A percentile compares a stretch with the other conserved stretches of the same genome.
These are phyloP conservation scores for Eubasilissa splendida DNA, from an alignment of 2,888 invertebrate genomes.

Conservation along the genomic window DNA sequence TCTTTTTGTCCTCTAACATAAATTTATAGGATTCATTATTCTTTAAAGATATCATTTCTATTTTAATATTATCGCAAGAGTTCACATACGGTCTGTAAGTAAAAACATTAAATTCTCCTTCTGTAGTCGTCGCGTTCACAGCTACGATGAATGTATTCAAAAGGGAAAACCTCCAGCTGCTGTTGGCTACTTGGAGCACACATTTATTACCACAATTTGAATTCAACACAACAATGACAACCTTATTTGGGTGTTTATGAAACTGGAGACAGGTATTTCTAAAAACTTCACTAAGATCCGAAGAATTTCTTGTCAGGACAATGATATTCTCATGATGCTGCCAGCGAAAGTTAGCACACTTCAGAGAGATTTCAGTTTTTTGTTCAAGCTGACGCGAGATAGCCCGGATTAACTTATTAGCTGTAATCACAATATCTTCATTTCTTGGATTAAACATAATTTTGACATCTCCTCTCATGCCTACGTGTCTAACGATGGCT, in stretches of 20 bases:
- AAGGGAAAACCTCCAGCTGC: slow-evolving; percentile 10
- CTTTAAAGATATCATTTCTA: not conserved
- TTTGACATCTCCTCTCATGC: not conserved
- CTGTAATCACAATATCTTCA: not conserved
- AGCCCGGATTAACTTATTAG: not conserved
- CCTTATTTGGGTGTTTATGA: not conserved
- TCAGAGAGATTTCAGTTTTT: not conserved
- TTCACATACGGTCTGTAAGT: not conserved
- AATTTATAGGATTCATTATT: not conserved
- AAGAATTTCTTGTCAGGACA: not conserved
- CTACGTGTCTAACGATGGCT: not conserved
- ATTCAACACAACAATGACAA: not conserved
- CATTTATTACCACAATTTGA: not conserved
- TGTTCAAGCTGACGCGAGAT: not conserved
- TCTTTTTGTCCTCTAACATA: not conserved
- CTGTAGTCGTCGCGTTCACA: not conserved
- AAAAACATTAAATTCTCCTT: not conserved
- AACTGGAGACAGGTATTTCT: not conserved
- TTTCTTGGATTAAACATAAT: not conserved
- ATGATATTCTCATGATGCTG: not conserved
- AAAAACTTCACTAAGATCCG: not conserved
- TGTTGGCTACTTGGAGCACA: not conserved
- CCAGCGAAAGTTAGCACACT: not conserved
- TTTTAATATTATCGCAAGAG: not conserved
- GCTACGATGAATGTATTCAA: slow-evolving; percentile 2